Evolutionary conservation across 2,888 invertebrate species (phyloP), one percentile per base, ranked within the genome.

Genomic region (Hirtodrosophila histrioides): DNA sequence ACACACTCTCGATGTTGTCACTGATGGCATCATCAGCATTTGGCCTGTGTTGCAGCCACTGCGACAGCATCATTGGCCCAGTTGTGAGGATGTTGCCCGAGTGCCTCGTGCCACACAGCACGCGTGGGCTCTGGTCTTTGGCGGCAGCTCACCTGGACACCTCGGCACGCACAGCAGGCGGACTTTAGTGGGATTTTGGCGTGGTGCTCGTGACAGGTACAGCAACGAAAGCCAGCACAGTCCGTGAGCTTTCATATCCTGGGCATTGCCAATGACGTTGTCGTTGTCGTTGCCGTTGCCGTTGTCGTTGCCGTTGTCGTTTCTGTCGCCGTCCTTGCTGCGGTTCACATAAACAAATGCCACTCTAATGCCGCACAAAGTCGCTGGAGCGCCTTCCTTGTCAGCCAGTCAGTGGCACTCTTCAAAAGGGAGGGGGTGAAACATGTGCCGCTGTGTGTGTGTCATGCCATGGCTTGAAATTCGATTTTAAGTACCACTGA

Each of bases 281-380:
- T 5, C 31, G 31, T 31, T 45, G 45, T 12, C 7, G 40, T 51
- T 31, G 41, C 23, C 51, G 45, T 9, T 53, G 60, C 23, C 17
- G 17, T 17, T 17, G 17, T 17, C 17, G 17, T 17, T 37, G 37
- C 50, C 40, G 62, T 41, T 53, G 44, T 12, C 17, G 41, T 10
- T 31, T 39, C 31, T 12, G 49, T 23, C 43, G 46, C 10, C 23
- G 40, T 37, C 57, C 57, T 49, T 53, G 56, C 57, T 56, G 67
- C 43, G 80, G 74, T 80, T 77, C 75, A 48, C 87, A 81, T 80
- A 84, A 86, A 86, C 81, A 86, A 81, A 81, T 81, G 84, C 81
- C 81, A 84, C 84, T 84, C 81, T 81, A 81, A 81, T 86, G 84
- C 81, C 83, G 80, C 80, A 79, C 76, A 86, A 76, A 86, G 74